These are phyloP conservation scores for Scaptomyza cyrtandrae DNA, from an alignment of 2,888 invertebrate species.

Conservation along the genomic window DNA sequence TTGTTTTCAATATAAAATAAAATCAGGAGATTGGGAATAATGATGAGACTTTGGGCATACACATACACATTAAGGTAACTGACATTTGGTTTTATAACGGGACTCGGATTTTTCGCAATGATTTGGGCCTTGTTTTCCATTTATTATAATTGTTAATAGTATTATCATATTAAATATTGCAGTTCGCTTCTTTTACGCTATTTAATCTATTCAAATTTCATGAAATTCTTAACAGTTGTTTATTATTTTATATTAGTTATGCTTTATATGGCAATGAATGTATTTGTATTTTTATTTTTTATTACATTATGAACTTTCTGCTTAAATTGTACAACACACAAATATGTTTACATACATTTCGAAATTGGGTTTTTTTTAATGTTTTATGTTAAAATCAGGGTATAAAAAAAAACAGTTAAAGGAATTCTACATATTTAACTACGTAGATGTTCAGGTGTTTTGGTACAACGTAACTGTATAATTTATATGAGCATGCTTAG, in stretches of 20 bases:
- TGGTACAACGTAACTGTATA: conserved; percentile 26
- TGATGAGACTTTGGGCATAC: conserved; percentile 49
- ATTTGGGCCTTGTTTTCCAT: conserved; percentile 33
- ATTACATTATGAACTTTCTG: conserved; percentile 1
- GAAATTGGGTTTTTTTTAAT: conserved; percentile 11
- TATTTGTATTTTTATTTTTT: conserved; percentile 16
- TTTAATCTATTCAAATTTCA: conserved; percentile 70
- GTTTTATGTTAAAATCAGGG: too few relatives aligned
- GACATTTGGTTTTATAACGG: conserved; percentile 29
- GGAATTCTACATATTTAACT: conserved; percentile 70
- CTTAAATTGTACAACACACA: conserved; percentile 52
- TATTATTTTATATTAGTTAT: conserved; percentile 27
- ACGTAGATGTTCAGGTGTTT: conserved; percentile 63
- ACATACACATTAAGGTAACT: conserved; percentile 59
- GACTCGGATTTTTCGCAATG: conserved; percentile 29
- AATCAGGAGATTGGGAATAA: too few relatives aligned
- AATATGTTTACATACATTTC: conserved; percentile 36
- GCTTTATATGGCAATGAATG: conserved; percentile 44
- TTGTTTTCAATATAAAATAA: conserved; percentile 23
- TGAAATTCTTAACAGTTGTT: conserved; percentile 58
- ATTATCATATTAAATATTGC: conserved; percentile 43
- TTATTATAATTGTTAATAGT: conserved; percentile 28
- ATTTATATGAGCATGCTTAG: conserved; percentile 1
- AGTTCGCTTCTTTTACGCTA: conserved; percentile 48
- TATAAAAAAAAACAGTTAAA: conserved; percentile 53